These are phyloP conservation scores for Drusus annulatus DNA, from an alignment of 1,140 invertebrate genomes.

Conservation along the genomic window DNA sequence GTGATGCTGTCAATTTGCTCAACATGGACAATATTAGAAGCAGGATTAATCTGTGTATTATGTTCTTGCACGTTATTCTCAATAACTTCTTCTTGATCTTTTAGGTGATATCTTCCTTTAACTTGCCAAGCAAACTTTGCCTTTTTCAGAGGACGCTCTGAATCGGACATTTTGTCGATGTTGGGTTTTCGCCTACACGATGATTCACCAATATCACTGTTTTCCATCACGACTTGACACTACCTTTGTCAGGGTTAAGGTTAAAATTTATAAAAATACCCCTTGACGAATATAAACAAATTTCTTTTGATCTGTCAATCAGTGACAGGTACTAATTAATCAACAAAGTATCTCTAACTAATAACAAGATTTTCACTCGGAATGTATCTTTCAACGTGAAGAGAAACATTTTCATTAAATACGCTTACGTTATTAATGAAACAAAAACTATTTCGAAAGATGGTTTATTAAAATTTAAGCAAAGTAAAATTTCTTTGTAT, in stretches of 20 bases:
- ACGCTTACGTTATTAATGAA: background rate
- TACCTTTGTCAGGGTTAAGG: background rate
- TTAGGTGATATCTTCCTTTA: conserved; percentile 75
- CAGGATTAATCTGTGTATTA: background rate
- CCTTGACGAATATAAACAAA: conserved; percentile 41
- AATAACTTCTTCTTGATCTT: conserved; percentile 63
- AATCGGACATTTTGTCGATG: conserved; percentile 67
- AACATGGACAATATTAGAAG: conserved; percentile 7
- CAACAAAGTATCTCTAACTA: conserved; percentile 25
- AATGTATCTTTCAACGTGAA: background rate
- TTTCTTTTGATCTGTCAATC: conserved; percentile 55
- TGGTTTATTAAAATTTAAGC: conserved; percentile 3
- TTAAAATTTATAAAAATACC: conserved; percentile 13
- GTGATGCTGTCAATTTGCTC: conserved; percentile 26
- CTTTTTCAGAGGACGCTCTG: conserved; percentile 75
- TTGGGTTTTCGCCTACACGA: conserved; percentile 70
- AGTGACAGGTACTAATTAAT: conserved; percentile 58
- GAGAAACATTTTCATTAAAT: background rate
- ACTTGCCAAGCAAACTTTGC: conserved; percentile 77
- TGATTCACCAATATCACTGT: conserved; percentile 62
- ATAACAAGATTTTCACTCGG: conserved; percentile 1
- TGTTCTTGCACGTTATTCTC: conserved; percentile 21
- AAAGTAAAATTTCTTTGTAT: conserved; percentile 54
- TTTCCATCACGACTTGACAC: conserved; percentile 44
- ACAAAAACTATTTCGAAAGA: background rate